Evolutionary conservation across 2,113 vertebrate species (phyloP).

Genomic region (Athene cunicularia): DNA sequence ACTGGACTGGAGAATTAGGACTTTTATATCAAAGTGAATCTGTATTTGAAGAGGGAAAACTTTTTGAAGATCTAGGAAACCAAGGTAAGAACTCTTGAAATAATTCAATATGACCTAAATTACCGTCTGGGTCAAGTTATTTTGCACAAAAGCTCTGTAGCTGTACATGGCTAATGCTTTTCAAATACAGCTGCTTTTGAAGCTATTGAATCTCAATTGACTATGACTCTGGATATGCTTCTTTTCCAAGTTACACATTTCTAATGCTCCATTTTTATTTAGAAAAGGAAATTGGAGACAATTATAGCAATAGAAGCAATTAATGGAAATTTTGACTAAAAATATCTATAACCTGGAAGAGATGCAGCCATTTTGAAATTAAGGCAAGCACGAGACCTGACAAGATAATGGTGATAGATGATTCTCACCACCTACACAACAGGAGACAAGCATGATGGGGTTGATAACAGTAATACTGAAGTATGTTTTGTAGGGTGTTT

Average conservation of each 20-base stretch:
- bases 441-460: not conserved
- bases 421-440: slow-evolving; percentile 15
- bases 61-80: not conserved
- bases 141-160: not conserved
- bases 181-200: not conserved
- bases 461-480: not conserved
- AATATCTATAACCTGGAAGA: slow-evolving; percentile 9
- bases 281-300: not conserved
- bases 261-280: not conserved
- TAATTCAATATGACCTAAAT: not conserved
- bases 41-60: not conserved
- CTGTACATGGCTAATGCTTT: not conserved
- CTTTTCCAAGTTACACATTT: not conserved
- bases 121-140: not conserved
- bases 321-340: slow-evolving; percentile 18
- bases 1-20: not conserved
- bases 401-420: slow-evolving; percentile 12
- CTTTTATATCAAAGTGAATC: not conserved
- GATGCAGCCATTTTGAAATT: slow-evolving; percentile 40
- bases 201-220: not conserved
- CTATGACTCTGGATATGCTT: not conserved
- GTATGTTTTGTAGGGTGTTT: not conserved
- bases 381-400: not conserved
- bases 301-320: slow-evolving; percentile 23
- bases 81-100: not conserved